Evolutionary conservation across 2,797 vertebrate genomes (phyloP).

Genomic region (Fratercula arctica): DNA sequence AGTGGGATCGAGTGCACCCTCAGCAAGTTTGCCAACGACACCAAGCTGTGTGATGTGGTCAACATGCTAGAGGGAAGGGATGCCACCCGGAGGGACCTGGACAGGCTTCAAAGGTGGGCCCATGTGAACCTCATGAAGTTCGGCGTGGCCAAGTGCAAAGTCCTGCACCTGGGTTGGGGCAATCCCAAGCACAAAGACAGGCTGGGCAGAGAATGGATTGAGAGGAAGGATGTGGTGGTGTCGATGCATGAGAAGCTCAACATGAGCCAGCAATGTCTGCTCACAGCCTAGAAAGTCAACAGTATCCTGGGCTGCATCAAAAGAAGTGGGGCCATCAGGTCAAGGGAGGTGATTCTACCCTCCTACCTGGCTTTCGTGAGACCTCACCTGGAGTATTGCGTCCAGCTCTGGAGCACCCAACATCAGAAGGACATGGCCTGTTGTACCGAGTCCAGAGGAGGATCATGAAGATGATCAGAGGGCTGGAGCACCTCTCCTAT

Average conservation of each 20-base stretch:
- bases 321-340: neutral
- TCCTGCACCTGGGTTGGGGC: neutral
- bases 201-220: neutral
- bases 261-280: neutral
- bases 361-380: neutral
- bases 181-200: neutral
- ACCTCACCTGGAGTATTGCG: neutral
- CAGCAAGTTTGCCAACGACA: neutral
- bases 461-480: neutral
- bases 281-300: neutral
- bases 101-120: neutral
- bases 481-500: neutral
- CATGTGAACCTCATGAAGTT: neutral
- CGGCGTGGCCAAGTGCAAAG: neutral
- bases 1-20: neutral
- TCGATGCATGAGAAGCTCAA: neutral
- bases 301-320: neutral
- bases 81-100: neutral
- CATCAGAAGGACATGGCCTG: neutral
- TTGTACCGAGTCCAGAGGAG: neutral
- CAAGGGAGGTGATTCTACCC: neutral
- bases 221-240: neutral
- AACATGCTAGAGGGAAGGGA: neutral
- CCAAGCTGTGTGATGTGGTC: neutral
- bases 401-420: neutral